Evolutionary conservation across 1,140 invertebrate species (phyloP).

Genomic region (Lordiphosa mommai): DNA sequence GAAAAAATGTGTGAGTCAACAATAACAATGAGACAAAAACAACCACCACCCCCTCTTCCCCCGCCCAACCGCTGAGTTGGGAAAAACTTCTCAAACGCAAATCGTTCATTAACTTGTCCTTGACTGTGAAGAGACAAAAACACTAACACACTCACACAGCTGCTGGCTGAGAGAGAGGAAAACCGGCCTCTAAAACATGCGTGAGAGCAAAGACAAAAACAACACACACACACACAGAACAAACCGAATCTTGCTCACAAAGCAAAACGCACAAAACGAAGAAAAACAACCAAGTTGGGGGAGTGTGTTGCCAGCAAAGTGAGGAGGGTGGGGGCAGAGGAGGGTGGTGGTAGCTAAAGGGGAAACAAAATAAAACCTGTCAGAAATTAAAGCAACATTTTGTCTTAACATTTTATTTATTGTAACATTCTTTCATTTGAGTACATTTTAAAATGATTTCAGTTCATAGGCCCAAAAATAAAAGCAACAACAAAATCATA

Average conservation of each 20-base stretch:
- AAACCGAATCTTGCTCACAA: conserved; percentile 30
- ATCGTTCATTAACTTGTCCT: conserved; percentile 72
- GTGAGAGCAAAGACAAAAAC: conserved; percentile 31
- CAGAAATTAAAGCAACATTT: background rate
- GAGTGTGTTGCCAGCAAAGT: no score
- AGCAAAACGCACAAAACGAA: conserved; percentile 12
- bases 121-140: conserved; percentile 62
- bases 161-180: conserved; percentile 12
- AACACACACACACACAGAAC: background rate
- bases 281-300: background rate
- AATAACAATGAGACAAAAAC: conserved; percentile 1
- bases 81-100: conserved; percentile 37
- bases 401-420: no score
- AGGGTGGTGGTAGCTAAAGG: no score
- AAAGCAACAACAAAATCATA: conserved; percentile 13
- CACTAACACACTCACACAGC: conserved; percentile 6
- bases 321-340: no score
- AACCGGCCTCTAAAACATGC: conserved; percentile 65
- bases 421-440: no score
- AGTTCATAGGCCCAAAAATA: background rate
- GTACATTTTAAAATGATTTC: no score
- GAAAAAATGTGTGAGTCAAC: background rate
- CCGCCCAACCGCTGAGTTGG: background rate
- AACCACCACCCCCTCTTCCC: background rate
- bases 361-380: conserved; percentile 18